Evolutionary conservation across 2,888 invertebrate species (phyloP), one percentile per base, ranked within the genome.

Genomic region (Drosophila quinaria): DNA sequence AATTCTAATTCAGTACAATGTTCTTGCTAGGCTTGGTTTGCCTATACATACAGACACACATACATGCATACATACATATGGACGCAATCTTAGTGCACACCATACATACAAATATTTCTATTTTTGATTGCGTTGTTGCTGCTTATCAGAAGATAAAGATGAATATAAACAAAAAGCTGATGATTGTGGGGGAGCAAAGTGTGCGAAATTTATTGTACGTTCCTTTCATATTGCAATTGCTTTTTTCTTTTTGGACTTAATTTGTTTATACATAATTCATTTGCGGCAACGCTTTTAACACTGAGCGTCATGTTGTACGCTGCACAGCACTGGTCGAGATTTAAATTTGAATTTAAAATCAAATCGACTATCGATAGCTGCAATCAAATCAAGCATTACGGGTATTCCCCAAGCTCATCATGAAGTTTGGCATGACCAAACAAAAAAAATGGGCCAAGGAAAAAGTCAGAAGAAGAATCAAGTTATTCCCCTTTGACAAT

Each of bases 1-100:
- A 86, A 72, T 86, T 86, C 47, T 61, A 79, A 81, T 78, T 78
- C 62, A 61, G 63, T 56, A 62, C 67, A 67, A 65, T 78, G 70
- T 74, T 70, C 64, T 33, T 58, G 37, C 33, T 62, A 49, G 70
- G 60, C 66, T 63, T 44, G 74, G 58, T 58, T 60, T 75, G 52
- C 39, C 61, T 64, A 60, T 39, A 42, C 17, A 42, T 13, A 15
- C 19, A 55, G n/a, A 37, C 17, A 42, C n/a, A 15, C 9, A 17
- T 8, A n/a, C 8, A 29, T 29, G 33, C 17, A 42, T 11, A 15
- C 9, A 17, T 8, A n/a, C 8, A 29, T 29, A 29, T 6, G 17
- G 4, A 19, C 19, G 29, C 35, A 54, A 56, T 56, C 56, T 44
- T 31, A 17, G 37, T 35, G 35, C 13, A 33, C 19, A 19, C 9